Base-by-base conservation (phyloP, 2,113 vertebrate species). In the Geothlypis trichas region DNA sequence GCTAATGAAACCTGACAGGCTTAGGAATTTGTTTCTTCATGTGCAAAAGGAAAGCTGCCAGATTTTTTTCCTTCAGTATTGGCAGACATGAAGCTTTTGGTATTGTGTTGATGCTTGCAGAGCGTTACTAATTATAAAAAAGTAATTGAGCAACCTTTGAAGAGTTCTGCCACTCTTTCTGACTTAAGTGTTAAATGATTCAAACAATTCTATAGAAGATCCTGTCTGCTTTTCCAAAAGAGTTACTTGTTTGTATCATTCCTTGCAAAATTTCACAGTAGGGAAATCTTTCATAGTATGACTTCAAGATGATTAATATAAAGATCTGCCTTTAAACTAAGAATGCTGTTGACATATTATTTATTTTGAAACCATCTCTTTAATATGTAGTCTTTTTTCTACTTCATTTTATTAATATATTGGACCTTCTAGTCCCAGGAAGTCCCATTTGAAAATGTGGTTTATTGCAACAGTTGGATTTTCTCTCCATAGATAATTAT, bases 81-180 rank as follows among this genome's bases (percentile, higher is more conserved):
- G 83, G 79, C 86, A 92, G 73, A 67, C 61, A 11, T 44, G 30
- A 84, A 82, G 78, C 68, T 91, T 89, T 92, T 67, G 76, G 21
- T 80, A 23, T 87, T 89, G 54, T 93, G 44, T 65, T 95, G 86
- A 33, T 94, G 76, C 80, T 93, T 93, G 26, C 57, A 37, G 41
- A 58, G n/a, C 69, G 67, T 96, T 96, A 55, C 91, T 97, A 94
- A 97, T 96, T 96, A 93, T 77, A 76, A 95, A 77, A 84, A 84
- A 96, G 81, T 46, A 31, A 52, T 74, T 58, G 67, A 93, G 35
- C 88, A 86, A 74, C 65, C 73, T 90, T 88, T 79, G 67, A 72
- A 26, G 68, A 67, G 51, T 44, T 89, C 72, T 95, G 73, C 47
- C 59, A 58, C 62, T 67, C 30, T 72, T 16, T 81, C 55, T 66